These are phyloP conservation scores for Fabriciana adippe DNA, from an alignment of 2,888 invertebrate species.

Conservation along the genomic window DNA sequence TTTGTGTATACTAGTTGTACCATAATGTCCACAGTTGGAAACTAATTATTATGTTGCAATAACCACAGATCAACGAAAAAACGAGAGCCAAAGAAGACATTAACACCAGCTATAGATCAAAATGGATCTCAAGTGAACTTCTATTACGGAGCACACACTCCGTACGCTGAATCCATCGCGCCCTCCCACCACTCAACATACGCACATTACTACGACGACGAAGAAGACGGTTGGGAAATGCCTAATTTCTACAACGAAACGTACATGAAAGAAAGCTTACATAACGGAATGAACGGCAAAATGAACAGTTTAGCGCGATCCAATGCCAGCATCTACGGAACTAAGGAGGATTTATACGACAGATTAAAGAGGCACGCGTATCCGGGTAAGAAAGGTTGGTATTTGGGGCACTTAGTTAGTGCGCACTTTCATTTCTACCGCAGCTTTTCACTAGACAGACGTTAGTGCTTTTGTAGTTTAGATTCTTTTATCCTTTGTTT, in stretches of 20 bases:
- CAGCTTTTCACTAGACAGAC: constrained; percentile 47
- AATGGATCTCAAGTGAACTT: constrained; percentile 97
- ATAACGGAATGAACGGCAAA: constrained; percentile 91
- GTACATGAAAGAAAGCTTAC: constrained; percentile 96
- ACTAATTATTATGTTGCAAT: background rate
- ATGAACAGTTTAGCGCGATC: constrained; percentile 96
- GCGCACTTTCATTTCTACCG: constrained; percentile 57
- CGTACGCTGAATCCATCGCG: constrained; percentile 97
- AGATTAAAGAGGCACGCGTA: constrained; percentile 97
- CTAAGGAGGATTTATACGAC: constrained; percentile 97
- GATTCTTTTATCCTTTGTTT: constrained; percentile 15
- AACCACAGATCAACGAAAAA: constrained; percentile 88
- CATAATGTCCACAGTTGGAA: too few relatives aligned
- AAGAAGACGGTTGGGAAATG: constrained; percentile 99
- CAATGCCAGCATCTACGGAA: constrained; percentile 96
- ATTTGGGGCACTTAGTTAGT: constrained; percentile 52
- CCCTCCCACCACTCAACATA: constrained; percentile 97
- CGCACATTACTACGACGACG: constrained; percentile 97
- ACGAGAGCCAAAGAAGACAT: constrained; percentile 95
- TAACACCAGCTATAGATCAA: constrained; percentile 93
- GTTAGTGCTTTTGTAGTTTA: constrained; percentile 35
- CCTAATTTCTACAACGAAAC: constrained; percentile 98
- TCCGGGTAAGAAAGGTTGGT: constrained; percentile 95
- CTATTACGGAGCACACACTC: constrained; percentile 97
- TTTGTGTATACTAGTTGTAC: too few relatives aligned